Conservation (phyloP, 2,797 vertebrate genomes). For the Lerista edwardsae region DNA sequence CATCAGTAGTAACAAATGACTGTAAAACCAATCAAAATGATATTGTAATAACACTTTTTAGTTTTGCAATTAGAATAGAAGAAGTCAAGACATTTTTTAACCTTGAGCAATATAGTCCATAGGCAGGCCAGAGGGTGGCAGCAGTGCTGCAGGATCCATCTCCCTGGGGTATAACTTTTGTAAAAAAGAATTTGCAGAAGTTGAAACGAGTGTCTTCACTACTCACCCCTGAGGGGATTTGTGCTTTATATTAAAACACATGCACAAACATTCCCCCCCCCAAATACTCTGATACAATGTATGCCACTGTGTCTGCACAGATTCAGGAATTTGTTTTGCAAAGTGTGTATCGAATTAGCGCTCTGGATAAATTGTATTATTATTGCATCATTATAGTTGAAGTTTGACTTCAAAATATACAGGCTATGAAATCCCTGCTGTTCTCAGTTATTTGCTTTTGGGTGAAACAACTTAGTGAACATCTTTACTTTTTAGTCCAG, state of each 20-base stretch:
- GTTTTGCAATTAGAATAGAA: neutral
- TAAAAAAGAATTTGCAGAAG: neutral
- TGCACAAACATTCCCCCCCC: neutral
- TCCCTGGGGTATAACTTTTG: constrained; percentile 9
- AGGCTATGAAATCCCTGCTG: neutral
- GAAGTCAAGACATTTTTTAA: neutral
- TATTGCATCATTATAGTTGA: neutral
- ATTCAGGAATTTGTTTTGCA: neutral
- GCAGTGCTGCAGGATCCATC: constrained; percentile 2
- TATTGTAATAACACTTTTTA: neutral
- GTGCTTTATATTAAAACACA: neutral
- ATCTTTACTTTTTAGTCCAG: neutral
- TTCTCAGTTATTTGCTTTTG: constrained; percentile 2
- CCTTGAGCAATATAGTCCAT: neutral
- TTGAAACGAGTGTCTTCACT: neutral
- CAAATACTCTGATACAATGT: neutral
- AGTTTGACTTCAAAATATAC: neutral
- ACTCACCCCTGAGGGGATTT: neutral
- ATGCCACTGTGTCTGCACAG: neutral
- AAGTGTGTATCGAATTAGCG: neutral
- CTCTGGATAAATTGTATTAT: neutral
- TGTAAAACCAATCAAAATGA: neutral
- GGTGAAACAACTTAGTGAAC: neutral
- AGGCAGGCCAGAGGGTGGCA: constrained; percentile 24
- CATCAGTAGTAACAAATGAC: neutral